Conservation (phyloP, 2,888 invertebrate genomes). For the Dynastes tityus region DNA sequence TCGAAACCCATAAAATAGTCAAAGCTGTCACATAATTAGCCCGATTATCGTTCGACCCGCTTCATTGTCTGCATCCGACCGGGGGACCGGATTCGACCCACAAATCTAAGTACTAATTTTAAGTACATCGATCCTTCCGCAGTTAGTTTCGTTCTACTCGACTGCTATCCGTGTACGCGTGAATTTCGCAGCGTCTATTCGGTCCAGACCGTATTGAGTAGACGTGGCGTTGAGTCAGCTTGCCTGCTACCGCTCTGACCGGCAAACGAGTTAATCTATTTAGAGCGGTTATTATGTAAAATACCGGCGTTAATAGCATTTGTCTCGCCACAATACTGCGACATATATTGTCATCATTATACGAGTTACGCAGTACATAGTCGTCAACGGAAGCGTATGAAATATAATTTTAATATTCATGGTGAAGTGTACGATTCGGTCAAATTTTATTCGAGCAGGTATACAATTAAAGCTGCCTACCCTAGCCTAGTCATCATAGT, state of each 20-base stretch:
- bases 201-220: not conserved
- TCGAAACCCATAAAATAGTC: conserved; percentile 20
- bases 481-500: not conserved
- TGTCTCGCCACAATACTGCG: conserved; percentile 29
- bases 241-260: not conserved
- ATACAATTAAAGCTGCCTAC: conserved; percentile 1
- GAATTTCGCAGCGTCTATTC: conserved; percentile 3
- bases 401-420: conserved; percentile 31
- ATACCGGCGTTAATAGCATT: conserved; percentile 43
- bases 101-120: conserved; percentile 32
- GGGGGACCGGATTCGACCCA: not conserved
- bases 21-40: conserved; percentile 32
- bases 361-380: not conserved
- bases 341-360: conserved; percentile 4
- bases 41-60: conserved; percentile 21
- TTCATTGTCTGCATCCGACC: conserved; percentile 22
- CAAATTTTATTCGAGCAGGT: not conserved
- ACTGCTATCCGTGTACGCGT: not conserved
- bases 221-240: conserved; percentile 21
- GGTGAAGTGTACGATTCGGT: conserved; percentile 11
- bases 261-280: conserved; percentile 44
- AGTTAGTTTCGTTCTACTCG: conserved; percentile 16
- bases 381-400: not conserved
- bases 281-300: conserved; percentile 45
- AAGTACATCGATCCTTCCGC: conserved; percentile 37